Conservation (phyloP, 2,113 vertebrate genomes). For the Delphinus delphis region DNA sequence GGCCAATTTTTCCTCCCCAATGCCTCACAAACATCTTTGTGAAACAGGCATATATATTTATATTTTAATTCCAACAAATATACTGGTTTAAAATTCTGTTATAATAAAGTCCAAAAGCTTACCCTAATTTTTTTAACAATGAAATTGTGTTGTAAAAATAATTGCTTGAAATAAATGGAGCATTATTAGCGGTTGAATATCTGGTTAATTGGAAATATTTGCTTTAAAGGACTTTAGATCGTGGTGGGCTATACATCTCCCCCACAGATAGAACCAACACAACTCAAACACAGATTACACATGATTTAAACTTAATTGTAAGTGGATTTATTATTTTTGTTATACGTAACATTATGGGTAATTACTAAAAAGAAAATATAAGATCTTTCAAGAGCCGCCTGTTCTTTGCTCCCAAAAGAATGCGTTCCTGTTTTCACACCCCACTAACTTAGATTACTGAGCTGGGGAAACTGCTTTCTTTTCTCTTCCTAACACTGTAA, state of each 20-base stretch:
- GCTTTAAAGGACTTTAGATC: background rate
- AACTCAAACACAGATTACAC: background rate
- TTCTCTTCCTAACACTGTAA: background rate
- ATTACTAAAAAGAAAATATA: constrained; percentile 21
- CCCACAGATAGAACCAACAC: background rate
- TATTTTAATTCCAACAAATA: constrained; percentile 31
- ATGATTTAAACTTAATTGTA: background rate
- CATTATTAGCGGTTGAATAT: background rate
- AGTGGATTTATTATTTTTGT: background rate
- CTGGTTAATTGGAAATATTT: constrained; percentile 3
- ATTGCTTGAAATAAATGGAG: background rate
- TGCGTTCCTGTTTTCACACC: background rate
- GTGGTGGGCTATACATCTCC: background rate
- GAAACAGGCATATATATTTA: background rate
- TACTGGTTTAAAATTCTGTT: background rate
- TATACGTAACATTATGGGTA: background rate
- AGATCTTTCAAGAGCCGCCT: background rate
- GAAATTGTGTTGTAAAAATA: background rate
- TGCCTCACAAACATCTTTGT: background rate
- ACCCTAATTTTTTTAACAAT: background rate
- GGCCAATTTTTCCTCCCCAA: background rate
- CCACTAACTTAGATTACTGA: background rate
- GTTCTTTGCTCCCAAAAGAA: background rate
- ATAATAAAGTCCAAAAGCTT: background rate
- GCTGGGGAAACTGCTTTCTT: background rate